Base-by-base conservation (phyloP, 2,888 invertebrate species). In the Caenorhabditis sp. region DNA sequence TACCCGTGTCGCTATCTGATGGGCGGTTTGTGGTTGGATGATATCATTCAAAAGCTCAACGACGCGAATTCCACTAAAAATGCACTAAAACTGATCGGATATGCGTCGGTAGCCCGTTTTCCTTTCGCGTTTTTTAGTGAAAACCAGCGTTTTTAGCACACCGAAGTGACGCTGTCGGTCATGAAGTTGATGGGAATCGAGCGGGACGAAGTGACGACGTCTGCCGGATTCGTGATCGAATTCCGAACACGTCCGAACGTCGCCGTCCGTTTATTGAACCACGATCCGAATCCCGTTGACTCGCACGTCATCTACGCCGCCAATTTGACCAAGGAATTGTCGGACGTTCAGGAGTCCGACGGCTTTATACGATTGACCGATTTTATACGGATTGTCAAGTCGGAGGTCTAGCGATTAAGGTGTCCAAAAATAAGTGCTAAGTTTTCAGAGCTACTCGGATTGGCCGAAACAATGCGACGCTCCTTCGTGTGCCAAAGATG, bases 261-360 rank as follows among this genome's bases (percentile, higher is more conserved):
- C 15, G 32, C 59, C 8, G 50, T 84, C 2, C 74, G 84, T 32
- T 63, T 83, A 17, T 78, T 84, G 26, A 78, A 80, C 24, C 84
- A 84, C 50, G 83, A 83, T 46, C 84, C 84, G n/a, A 82, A 82
- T 58, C 83, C 82, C 20, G 75, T 84, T 20, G 84, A 84, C 48
- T 35, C 53, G 8, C 84, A 84, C 61, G 80, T 83, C 53, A 82
- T 84, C 53, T 84, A 84, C 48, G 41, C 50, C 45, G 58, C 68
- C 1, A 45, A 26, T 11, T 35, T 68, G 43, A 59, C 35, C 15
- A 68, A 68, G 17, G 70, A 71, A 26, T n/a, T 71, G 2, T 45
- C 70, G 8, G 59, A 61, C 45, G 70, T 71, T 7, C 59, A 61
- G 37, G 70, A 71, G 30, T 37, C 59, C 1, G 70, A 71, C 46